These are phyloP conservation scores for Metaphire vulgaris DNA, from an alignment of 1,140 invertebrate genomes.

Conservation along the genomic window DNA sequence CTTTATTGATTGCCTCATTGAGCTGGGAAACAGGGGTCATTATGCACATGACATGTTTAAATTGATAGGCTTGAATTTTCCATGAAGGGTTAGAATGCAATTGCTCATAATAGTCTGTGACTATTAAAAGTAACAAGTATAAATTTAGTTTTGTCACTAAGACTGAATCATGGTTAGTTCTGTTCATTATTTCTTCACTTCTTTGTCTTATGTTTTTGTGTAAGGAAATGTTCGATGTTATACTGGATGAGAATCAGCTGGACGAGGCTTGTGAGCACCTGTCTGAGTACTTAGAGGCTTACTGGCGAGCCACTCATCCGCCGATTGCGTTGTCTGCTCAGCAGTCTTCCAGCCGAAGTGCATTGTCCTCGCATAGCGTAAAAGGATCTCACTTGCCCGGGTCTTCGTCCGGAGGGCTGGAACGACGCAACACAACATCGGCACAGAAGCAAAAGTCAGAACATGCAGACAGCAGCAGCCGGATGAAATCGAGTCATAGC, in stretches of 20 bases:
- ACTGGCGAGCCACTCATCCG: constrained; percentile 96
- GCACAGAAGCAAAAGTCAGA: neutral
- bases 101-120: too few species aligned
- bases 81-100: too few species aligned
- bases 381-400: neutral
- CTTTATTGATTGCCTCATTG: too few species aligned
- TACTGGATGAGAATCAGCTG: constrained; percentile 93
- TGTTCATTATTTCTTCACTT: too few species aligned
- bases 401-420: neutral
- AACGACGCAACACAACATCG: neutral
- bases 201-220: neutral
- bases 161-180: too few species aligned
- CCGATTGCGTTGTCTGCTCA: neutral
- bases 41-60: too few species aligned
- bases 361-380: neutral
- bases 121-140: too few species aligned
- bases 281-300: constrained; percentile 92
- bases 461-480: neutral
- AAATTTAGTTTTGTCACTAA: too few species aligned
- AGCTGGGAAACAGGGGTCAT: too few species aligned
- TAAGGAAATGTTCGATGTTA: constrained; percentile 94
- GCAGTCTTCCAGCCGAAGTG: neutral
- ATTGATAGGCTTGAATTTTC: too few species aligned
- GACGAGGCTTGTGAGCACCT: constrained; percentile 99
- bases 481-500: neutral